These are phyloP conservation scores for Lasaia peninsularis DNA, from an alignment of 1,140 invertebrate species.

Conservation along the genomic window DNA sequence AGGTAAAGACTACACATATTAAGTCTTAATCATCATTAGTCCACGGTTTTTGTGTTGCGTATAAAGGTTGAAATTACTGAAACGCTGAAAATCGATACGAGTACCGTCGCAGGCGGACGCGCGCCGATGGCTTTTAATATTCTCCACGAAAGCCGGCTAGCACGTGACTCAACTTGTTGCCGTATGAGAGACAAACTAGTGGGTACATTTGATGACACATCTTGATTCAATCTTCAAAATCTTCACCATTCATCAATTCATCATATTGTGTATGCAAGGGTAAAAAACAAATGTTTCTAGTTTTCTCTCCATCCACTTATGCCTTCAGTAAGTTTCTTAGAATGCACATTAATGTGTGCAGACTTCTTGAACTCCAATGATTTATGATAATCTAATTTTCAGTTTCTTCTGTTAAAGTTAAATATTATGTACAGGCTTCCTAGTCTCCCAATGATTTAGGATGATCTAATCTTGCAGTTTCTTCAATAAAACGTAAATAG, in stretches of 20 bases:
- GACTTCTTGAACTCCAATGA: too few species aligned
- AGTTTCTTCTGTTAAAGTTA: too few species aligned
- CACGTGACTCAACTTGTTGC: conserved; percentile 75
- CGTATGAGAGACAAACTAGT: conserved; percentile 32
- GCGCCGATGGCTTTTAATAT: conserved; percentile 60
- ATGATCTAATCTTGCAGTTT: too few species aligned
- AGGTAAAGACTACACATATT: not conserved
- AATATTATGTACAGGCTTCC: too few species aligned
- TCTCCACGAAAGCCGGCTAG: conserved; percentile 51
- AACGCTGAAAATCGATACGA: conserved; percentile 65
- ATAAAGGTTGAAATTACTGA: conserved; percentile 36
- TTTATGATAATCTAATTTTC: too few species aligned
- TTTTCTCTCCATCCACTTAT: too few species aligned
- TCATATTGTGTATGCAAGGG: not conserved
- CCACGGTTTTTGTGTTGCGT: conserved; percentile 2
- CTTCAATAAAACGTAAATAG: too few species aligned
- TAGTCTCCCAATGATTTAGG: too few species aligned
- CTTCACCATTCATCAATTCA: not conserved
- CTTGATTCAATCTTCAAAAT: not conserved
- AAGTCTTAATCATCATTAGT: not conserved
- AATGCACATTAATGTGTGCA: too few species aligned
- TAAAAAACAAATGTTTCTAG: not conserved
- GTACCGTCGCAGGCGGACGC: conserved; percentile 53
- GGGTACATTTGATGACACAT: not conserved
- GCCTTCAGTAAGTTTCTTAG: too few species aligned